A percentile compares a stretch with the other conserved stretches of the same genome.
These are phyloP conservation scores for Nannobrachium achirus DNA, from an alignment of 2,113 vertebrate species.

Conservation along the genomic window DNA sequence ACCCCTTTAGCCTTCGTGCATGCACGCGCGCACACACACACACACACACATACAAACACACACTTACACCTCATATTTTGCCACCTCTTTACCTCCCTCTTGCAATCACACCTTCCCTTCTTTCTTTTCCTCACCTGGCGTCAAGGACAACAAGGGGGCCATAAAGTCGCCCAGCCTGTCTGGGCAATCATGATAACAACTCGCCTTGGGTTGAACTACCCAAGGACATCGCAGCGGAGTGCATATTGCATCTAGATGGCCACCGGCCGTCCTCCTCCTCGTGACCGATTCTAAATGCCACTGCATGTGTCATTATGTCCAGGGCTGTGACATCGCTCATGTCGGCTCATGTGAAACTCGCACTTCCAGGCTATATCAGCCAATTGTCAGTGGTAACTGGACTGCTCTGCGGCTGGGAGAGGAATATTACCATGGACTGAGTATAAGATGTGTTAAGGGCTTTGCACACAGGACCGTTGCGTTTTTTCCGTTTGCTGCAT, in stretches of 20 bases:
- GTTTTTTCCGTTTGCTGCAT: too few species aligned
- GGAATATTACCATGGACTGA: too few species aligned
- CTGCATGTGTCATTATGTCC: conserved; percentile 13
- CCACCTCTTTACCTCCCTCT: neutral
- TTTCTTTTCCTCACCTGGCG: conserved; percentile 18
- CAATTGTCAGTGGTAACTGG: too few species aligned
- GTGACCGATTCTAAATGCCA: conserved; percentile 42
- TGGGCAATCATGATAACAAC: conserved; percentile 29
- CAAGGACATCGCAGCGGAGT: conserved; percentile 26
- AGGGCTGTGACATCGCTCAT: conserved; percentile 21
- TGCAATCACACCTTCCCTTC: neutral
- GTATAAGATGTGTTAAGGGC: too few species aligned
- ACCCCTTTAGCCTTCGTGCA: conserved; percentile 29
- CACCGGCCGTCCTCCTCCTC: too few species aligned
- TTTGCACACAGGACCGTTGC: too few species aligned
- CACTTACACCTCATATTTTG: conserved; percentile 11
- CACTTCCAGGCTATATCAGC: neutral
- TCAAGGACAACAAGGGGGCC: conserved; percentile 28
- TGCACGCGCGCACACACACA: neutral
- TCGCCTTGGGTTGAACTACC: neutral
- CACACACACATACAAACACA: conserved; percentile 15
- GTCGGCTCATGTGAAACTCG: conserved; percentile 32
- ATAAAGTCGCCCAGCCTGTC: conserved; percentile 24
- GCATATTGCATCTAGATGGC: conserved; percentile 9
- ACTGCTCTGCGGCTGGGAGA: too few species aligned